These are phyloP conservation scores for Pempheris klunzingeri DNA, from an alignment of 2,797 vertebrate genomes.

Conservation along the genomic window DNA sequence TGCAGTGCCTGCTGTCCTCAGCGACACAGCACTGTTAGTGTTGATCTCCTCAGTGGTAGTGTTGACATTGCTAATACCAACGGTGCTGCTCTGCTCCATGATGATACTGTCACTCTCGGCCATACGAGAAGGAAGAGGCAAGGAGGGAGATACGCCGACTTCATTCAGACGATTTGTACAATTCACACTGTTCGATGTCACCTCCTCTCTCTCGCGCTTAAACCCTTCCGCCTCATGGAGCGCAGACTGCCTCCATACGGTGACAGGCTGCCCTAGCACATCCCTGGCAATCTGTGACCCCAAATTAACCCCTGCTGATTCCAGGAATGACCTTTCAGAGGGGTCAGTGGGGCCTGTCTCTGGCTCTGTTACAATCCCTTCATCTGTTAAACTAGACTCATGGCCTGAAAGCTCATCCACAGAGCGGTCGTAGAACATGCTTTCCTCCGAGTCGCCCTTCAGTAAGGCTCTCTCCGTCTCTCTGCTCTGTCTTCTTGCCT, in stretches of 20 bases:
- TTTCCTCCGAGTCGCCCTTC: conserved; percentile 84
- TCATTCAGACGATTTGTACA: conserved; percentile 61
- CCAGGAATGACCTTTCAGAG: conserved; percentile 69
- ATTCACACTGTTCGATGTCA: conserved; percentile 56
- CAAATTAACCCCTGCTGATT: conserved; percentile 70
- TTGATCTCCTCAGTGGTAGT: conserved; percentile 53
- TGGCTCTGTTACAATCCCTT: conserved; percentile 96
- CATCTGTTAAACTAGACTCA: conserved; percentile 94
- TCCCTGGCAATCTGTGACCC: conserved; percentile 80
- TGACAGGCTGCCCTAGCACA: conserved; percentile 83
- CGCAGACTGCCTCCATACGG: conserved; percentile 86
- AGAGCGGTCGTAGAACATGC: conserved; percentile 83
- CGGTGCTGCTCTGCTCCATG: conserved; percentile 63
- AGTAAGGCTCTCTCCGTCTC: conserved; percentile 70
- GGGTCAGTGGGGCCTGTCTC: conserved; percentile 84
- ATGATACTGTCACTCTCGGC: conserved; percentile 78
- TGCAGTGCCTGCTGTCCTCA: conserved; percentile 57
- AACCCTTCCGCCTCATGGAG: conserved; percentile 75
- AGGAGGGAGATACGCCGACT: conserved; percentile 25
- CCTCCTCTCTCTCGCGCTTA: conserved; percentile 62
- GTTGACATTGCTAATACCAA: conserved; percentile 52
- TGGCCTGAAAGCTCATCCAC: conserved; percentile 93
- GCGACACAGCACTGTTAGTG: conserved; percentile 64
- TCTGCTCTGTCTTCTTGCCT: conserved; percentile 58
- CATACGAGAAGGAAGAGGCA: conserved; percentile 56